phyloP scores from a whole-genome alignment of 2,113 vertebrate genomes.

The Pseudorasbora parva region DNA sequence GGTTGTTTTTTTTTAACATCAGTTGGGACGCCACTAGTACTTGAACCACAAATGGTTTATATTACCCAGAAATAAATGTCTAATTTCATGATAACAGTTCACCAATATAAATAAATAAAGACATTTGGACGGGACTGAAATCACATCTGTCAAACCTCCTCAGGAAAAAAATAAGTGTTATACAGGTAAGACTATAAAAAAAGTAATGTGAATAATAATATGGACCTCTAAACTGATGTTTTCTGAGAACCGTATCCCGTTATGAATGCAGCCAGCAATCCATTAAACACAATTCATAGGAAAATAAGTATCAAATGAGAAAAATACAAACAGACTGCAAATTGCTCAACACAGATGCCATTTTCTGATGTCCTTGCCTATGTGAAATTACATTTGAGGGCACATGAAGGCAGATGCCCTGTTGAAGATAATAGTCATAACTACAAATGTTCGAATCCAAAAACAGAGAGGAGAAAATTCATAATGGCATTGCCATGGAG shows the following conservation, averaged over 20 bases:
- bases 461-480: constrained; percentile 43
- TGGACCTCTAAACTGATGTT: not conserved
- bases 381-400: constrained; percentile 23
- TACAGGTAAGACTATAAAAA: too few relatives aligned
- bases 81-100: too few relatives aligned
- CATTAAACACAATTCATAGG: constrained; percentile 23
- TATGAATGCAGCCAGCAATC: constrained; percentile 27
- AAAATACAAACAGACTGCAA: constrained; percentile 25
- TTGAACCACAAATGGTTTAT: too few relatives aligned
- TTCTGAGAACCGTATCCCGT: not conserved
- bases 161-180: too few relatives aligned
- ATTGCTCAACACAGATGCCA: constrained; percentile 37
- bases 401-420: constrained; percentile 23
- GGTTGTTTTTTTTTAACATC: too few relatives aligned
- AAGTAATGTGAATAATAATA: not conserved
- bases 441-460: constrained; percentile 65
- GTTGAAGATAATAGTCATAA: constrained; percentile 60
- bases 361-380: constrained; percentile 30
- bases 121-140: too few relatives aligned
- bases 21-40: too few relatives aligned
- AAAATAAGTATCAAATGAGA: constrained; percentile 11
- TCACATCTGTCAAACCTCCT: too few relatives aligned
- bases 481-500: constrained; percentile 74
- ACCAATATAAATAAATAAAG: too few relatives aligned
- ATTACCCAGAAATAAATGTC: too few relatives aligned